These are phyloP conservation scores for Chaenocephalus aceratus DNA, from an alignment of 2,113 vertebrate genomes.

Conservation along the genomic window DNA sequence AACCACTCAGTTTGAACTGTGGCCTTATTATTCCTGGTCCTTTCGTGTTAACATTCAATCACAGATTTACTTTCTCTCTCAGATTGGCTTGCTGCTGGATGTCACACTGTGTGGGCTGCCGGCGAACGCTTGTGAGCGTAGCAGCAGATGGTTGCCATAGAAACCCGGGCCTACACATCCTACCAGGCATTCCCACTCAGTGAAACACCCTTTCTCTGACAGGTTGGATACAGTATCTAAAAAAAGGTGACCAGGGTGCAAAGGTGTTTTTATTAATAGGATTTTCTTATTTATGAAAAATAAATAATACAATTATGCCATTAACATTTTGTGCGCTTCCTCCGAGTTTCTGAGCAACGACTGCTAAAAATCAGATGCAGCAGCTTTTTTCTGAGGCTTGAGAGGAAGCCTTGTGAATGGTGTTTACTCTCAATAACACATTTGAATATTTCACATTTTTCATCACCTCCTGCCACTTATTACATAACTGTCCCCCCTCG, in stretches of 20 bases:
- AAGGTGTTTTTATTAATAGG: slow-evolving; percentile 52
- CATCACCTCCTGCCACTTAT: slow-evolving; percentile 41
- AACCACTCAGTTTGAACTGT: slow-evolving; percentile 3
- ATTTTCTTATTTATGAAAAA: background rate
- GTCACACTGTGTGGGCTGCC: slow-evolving; percentile 85
- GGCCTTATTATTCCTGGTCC: slow-evolving; percentile 25
- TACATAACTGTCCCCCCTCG: slow-evolving; percentile 46
- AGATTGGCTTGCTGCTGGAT: slow-evolving; percentile 72
- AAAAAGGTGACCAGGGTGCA: slow-evolving; percentile 7
- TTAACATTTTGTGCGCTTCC: slow-evolving; percentile 16
- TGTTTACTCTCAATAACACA: slow-evolving; percentile 49
- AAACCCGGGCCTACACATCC: slow-evolving; percentile 84
- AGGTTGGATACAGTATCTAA: background rate
- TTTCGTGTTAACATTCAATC: slow-evolving; percentile 50
- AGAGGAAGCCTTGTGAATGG: slow-evolving; percentile 15
- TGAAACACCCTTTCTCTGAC: slow-evolving; percentile 30
- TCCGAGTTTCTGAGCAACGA: background rate
- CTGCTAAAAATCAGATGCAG: slow-evolving; percentile 9
- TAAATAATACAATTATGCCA: background rate
- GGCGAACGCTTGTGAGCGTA: slow-evolving; percentile 77
- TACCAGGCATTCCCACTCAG: slow-evolving; percentile 88
- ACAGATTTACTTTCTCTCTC: slow-evolving; percentile 28
- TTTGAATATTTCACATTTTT: slow-evolving; percentile 41
- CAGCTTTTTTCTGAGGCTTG: slow-evolving; percentile 2
- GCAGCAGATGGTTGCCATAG: slow-evolving; percentile 87